Evolutionary conservation across 2,797 vertebrate genomes (phyloP), one percentile per base, ranked within the genome.

Genomic region (Rhyacichthys aspro): DNA sequence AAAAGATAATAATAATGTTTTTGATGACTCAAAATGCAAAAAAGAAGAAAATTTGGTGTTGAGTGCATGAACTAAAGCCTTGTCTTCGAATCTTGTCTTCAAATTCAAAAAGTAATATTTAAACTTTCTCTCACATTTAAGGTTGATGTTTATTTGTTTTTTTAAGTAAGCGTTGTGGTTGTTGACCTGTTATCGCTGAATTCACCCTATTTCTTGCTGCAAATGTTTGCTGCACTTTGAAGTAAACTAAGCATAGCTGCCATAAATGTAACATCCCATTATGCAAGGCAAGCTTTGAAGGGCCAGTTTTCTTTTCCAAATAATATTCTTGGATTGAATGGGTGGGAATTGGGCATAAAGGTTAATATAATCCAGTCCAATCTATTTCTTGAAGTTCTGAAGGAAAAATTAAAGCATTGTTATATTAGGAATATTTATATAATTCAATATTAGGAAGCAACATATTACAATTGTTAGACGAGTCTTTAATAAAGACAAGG

Each of bases 1-100:
- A 44, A 67, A 72, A 84, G 69, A 81, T 83, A 74, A 82, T 79
- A 64, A 76, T 84, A 71, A 85, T 74, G 62, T 65, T 82, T 80
- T 44, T 74, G 59, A 86, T 79, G 52, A 72, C 38, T 70, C 57
- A 68, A 72, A 82, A 74, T 43, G 53, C 12, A 39, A 43, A 28
- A 28, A 72, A 72, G 34, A n/a, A n/a, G n/a, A n/a, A n/a, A n/a
- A n/a, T n/a, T n/a, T 19, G 8, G 34, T 32, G 14, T 32, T 11
- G 54, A 8, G 43, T 62, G 12, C 5, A 41, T 43, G 33, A 59
- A 55, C 19, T 18, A 11, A 50, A 62, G 49, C 11, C 43, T 54
- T 50, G 18, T 70, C 63, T 77, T 41, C n/a, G 15, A 36, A 36
- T 36, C 16, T 53, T 11, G 2, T 11, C 34, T 9, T 11, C 17